Evolutionary conservation across 2,888 invertebrate genomes (phyloP).

Genomic region (Seira sanloemensis): DNA sequence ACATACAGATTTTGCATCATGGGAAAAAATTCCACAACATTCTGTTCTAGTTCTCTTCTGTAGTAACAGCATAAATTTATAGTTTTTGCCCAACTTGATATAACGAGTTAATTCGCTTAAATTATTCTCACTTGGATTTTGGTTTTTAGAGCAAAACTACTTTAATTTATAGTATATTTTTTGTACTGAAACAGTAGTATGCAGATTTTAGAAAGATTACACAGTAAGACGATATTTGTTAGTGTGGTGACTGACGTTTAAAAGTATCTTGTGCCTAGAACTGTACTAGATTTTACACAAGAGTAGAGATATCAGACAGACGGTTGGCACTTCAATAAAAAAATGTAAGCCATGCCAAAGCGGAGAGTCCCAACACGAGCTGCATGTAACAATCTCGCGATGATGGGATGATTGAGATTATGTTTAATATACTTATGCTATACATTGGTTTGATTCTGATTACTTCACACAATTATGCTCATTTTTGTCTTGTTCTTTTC

Average conservation of each 20-base stretch:
- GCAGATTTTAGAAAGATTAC: slow-evolving; percentile 11
- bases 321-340: neutral
- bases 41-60: slow-evolving; percentile 10
- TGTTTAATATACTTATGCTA: neutral
- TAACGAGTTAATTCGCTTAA: neutral
- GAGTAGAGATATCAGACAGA: slow-evolving; percentile 39
- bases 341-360: slow-evolving; percentile 3
- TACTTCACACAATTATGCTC: neutral
- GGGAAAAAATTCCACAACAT: slow-evolving; percentile 49
- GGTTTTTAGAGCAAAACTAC: slow-evolving; percentile 18
- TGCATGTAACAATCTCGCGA: slow-evolving; percentile 5
- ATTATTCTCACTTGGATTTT: slow-evolving; percentile 9
- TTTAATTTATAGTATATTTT: slow-evolving; percentile 12
- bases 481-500: neutral
- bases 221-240: neutral
- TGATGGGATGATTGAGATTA: slow-evolving; percentile 14
- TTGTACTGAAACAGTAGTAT: neutral
- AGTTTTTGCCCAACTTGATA: neutral
- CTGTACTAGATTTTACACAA: slow-evolving; percentile 57
- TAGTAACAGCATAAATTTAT: neutral
- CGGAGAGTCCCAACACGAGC: neutral
- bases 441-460: neutral
- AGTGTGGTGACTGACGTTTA: neutral
- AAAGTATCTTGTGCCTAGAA: slow-evolving; percentile 22
- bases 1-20: slow-evolving; percentile 30